Conservation (phyloP, 2,888 invertebrate genomes). For the Philopedon plagiatum region DNA sequence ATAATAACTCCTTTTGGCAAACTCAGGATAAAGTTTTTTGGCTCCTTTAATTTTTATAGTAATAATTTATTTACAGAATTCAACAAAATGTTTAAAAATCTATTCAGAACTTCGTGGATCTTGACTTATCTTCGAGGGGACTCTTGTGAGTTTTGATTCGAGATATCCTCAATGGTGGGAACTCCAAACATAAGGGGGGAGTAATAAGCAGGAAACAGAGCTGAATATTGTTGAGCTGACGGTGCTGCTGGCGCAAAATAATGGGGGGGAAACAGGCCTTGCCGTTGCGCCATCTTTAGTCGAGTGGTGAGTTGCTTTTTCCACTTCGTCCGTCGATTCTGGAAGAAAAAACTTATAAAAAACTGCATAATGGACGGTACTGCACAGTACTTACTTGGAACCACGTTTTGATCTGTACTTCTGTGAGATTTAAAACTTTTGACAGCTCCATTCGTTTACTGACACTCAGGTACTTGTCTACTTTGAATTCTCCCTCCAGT, state of each 20-base stretch:
- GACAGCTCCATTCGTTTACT: slow-evolving; percentile 95
- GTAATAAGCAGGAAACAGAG: slow-evolving; percentile 76
- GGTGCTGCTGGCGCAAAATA: slow-evolving; percentile 73
- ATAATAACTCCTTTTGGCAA: too few species aligned
- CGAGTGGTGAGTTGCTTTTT: slow-evolving; percentile 95
- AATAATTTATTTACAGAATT: too few species aligned
- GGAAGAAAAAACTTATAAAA: slow-evolving; percentile 61
- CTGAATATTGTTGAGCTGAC: slow-evolving; percentile 74
- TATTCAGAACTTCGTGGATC: neutral
- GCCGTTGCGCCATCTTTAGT: slow-evolving; percentile 89
- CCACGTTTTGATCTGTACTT: slow-evolving; percentile 98
- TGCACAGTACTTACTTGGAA: slow-evolving; percentile 70
- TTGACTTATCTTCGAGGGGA: slow-evolving; percentile 17
- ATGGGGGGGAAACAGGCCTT: slow-evolving; percentile 82
- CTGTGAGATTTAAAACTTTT: slow-evolving; percentile 88
- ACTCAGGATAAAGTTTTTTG: too few species aligned
- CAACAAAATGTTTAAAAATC: too few species aligned
- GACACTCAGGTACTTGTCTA: slow-evolving; percentile 96
- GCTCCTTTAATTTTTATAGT: too few species aligned
- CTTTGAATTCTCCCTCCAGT: slow-evolving; percentile 94
- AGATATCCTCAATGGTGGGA: slow-evolving; percentile 68
- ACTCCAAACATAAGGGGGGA: slow-evolving; percentile 75
- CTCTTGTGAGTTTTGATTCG: slow-evolving; percentile 40
- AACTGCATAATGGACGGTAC: neutral
- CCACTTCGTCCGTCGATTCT: slow-evolving; percentile 96